Percentiles rank a stretch among this genome's conserved stretches.
These are phyloP conservation scores for Leptopilina myrica DNA, from an alignment of 2,888 invertebrate species.

Conservation along the genomic window DNA sequence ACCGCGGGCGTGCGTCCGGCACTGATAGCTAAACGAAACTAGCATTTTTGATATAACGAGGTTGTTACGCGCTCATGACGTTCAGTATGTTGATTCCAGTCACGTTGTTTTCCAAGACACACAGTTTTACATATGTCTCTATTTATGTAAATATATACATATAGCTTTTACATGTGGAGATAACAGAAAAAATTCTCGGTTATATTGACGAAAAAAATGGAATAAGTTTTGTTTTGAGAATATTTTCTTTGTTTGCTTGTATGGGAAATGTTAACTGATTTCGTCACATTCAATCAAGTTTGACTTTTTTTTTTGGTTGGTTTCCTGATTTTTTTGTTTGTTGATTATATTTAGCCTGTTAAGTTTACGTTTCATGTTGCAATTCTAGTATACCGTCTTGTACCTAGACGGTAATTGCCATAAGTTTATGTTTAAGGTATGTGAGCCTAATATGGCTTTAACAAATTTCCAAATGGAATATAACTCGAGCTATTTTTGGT, in stretches of 20 bases:
- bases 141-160: not conserved
- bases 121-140: slow-evolving; percentile 23
- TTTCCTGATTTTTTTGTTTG: not conserved
- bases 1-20: slow-evolving; percentile 41
- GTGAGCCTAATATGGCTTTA: slow-evolving; percentile 7
- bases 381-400: not conserved
- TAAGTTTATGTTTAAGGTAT: not conserved
- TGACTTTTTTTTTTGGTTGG: not conserved
- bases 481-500: not conserved
- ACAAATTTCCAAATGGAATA: slow-evolving; percentile 12
- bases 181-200: not conserved
- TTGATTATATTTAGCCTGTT: not conserved
- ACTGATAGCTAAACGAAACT: slow-evolving; percentile 35
- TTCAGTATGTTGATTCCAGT: slow-evolving; percentile 23
- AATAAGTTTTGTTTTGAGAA: not conserved
- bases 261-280: not conserved
- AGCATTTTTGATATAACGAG: slow-evolving; percentile 37
- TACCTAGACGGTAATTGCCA: not conserved
- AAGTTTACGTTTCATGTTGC: slow-evolving; percentile 8
- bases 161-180: not conserved
- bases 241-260: not conserved
- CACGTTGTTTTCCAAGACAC: slow-evolving; percentile 23
- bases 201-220: no score
- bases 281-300: not conserved
- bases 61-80: slow-evolving; percentile 30